Percentiles rank a stretch among this genome's conserved stretches.
These are phyloP conservation scores for Halcyon badia DNA, from an alignment of 2,797 vertebrate species.

Conservation along the genomic window DNA sequence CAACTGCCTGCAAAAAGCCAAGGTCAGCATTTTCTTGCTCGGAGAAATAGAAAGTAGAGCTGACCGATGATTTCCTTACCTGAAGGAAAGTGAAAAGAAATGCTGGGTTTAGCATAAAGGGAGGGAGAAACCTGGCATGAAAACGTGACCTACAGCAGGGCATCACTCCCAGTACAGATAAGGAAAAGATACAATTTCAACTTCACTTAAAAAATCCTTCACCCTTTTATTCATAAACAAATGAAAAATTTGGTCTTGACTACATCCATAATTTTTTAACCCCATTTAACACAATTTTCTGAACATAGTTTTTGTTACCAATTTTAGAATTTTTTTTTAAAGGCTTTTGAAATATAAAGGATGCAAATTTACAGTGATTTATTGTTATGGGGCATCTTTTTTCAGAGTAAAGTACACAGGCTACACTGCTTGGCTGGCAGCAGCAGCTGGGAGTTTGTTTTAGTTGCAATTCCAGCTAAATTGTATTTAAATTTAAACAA, in stretches of 20 bases:
- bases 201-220: not conserved
- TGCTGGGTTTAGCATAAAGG: not conserved
- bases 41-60: not conserved
- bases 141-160: not conserved
- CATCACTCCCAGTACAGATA: not conserved
- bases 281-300: not conserved
- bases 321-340: not conserved
- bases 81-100: constrained; percentile 9
- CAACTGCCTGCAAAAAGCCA: not conserved
- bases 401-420: rapidly evolving
- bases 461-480: not conserved
- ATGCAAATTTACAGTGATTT: not conserved
- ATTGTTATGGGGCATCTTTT: not conserved
- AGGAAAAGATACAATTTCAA: not conserved
- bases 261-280: not conserved
- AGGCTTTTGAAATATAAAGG: not conserved
- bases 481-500: not conserved
- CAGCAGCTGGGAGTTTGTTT: not conserved
- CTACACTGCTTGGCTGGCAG: not conserved
- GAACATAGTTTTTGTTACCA: not conserved
- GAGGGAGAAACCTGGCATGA: not conserved
- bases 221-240: not conserved
- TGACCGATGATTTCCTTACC: not conserved
- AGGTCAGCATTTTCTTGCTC: not conserved
- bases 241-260: not conserved